These are phyloP conservation scores for Menidia menidia DNA, from an alignment of 2,797 vertebrate species.

Conservation along the genomic window DNA sequence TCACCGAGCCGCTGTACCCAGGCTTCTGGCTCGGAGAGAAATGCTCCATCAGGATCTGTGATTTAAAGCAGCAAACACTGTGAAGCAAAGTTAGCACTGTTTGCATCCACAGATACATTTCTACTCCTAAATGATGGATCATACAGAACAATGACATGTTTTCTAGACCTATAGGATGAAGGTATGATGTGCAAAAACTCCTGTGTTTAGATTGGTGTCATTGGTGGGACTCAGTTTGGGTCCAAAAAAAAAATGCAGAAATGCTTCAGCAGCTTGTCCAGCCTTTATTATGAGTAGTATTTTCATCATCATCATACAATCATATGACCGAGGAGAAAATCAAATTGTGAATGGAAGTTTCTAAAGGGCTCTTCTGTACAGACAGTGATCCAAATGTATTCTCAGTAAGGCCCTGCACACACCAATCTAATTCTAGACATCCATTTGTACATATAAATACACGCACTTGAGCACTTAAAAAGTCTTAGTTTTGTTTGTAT, in stretches of 20 bases:
- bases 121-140: background rate
- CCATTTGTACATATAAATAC: constrained; percentile 18
- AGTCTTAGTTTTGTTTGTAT: constrained; percentile 19
- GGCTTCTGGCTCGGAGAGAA: constrained; percentile 73
- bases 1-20: constrained; percentile 70
- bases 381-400: constrained; percentile 48
- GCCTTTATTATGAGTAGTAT: constrained; percentile 69
- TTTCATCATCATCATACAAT: constrained; percentile 64
- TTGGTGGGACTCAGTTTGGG: background rate
- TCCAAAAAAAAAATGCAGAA: constrained; percentile 11
- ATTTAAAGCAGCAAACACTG: constrained; percentile 18
- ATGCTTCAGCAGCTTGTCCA: constrained; percentile 29
- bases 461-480: constrained; percentile 32
- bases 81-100: background rate
- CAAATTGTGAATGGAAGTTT: constrained; percentile 47
- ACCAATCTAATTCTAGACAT: constrained; percentile 24
- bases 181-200: background rate
- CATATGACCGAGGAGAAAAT: constrained; percentile 50
- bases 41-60: constrained; percentile 64
- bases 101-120: no score
- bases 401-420: constrained; percentile 61
- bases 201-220: background rate
- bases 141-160: background rate
- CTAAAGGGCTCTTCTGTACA: constrained; percentile 48
- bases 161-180: background rate